Evolutionary conservation across 2,888 invertebrate species (phyloP).

Genomic region (Oscheius sp.): DNA sequence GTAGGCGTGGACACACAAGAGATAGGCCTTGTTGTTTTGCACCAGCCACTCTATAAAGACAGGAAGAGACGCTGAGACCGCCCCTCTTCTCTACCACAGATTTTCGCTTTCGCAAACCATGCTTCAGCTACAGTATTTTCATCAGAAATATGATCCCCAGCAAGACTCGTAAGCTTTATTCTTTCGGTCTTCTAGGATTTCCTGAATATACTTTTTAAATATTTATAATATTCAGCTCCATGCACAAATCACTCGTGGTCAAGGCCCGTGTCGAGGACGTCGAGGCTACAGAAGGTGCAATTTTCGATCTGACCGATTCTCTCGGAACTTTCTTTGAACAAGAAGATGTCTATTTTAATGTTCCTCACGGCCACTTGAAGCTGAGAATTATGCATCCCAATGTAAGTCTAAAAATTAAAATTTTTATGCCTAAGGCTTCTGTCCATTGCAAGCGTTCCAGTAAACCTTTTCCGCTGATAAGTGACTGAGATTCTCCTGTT

Average conservation of each 20-base stretch:
- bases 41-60: conserved; percentile 10
- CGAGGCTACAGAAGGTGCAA: conserved; percentile 34
- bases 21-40: conserved; percentile 14
- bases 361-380: conserved; percentile 38
- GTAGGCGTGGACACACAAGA: background rate
- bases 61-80: background rate
- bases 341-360: conserved; percentile 45
- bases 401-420: conserved; percentile 12
- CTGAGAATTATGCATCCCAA: conserved; percentile 44
- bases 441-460: background rate
- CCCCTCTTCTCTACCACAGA: conserved; percentile 9
- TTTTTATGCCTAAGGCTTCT: background rate
- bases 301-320: conserved; percentile 42
- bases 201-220: background rate
- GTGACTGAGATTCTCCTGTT: background rate
- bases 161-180: conserved; percentile 10
- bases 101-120: background rate
- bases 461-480: background rate
- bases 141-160: conserved; percentile 27
- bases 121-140: conserved; percentile 37
- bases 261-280: conserved; percentile 42
- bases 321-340: conserved; percentile 39
- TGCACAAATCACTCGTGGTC: conserved; percentile 39
- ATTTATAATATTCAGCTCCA: background rate
- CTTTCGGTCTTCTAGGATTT: background rate